phyloP scores from a whole-genome alignment of 2,113 vertebrate species.

The Toxostoma redivivum region DNA sequence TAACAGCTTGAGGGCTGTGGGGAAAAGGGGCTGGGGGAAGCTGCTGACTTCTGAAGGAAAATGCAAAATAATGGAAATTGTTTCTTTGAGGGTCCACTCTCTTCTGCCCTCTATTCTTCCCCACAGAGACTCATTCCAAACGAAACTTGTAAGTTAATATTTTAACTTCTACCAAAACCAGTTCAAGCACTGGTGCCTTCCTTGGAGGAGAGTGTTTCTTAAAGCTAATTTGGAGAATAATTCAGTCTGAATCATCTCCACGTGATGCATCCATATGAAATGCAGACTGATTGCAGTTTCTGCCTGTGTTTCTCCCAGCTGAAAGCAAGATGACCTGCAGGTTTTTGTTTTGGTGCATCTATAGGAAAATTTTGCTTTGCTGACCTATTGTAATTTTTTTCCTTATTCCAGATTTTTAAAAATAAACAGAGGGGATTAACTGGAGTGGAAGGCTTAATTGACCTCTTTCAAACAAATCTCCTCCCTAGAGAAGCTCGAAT shows the following conservation, averaged over 20 bases:
- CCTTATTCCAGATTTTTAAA: background rate
- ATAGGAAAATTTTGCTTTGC: background rate
- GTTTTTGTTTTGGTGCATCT: background rate
- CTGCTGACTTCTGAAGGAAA: background rate
- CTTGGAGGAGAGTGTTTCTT: background rate
- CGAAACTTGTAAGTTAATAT: background rate
- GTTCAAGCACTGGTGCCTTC: background rate
- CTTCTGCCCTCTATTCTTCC: background rate
- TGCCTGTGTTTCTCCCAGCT: background rate
- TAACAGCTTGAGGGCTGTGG: background rate
- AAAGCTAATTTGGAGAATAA: background rate
- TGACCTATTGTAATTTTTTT: background rate
- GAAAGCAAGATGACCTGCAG: constrained; percentile 11
- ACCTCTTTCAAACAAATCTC: constrained; percentile 37
- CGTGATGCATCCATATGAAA: background rate
- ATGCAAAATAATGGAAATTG: background rate
- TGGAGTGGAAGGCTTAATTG: constrained; percentile 10
- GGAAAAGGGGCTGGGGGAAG: background rate
- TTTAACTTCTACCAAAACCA: background rate
- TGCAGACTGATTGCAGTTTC: constrained; percentile 29
- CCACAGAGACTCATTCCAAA: background rate
- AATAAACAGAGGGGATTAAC: constrained; percentile 26
- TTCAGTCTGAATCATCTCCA: background rate
- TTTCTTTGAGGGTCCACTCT: background rate
- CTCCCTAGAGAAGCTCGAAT: constrained; percentile 1